Percentiles rank a stretch among this genome's conserved stretches.
Conservation (phyloP, 1,140 invertebrate species). For the Nasonia longicornis region DNA sequence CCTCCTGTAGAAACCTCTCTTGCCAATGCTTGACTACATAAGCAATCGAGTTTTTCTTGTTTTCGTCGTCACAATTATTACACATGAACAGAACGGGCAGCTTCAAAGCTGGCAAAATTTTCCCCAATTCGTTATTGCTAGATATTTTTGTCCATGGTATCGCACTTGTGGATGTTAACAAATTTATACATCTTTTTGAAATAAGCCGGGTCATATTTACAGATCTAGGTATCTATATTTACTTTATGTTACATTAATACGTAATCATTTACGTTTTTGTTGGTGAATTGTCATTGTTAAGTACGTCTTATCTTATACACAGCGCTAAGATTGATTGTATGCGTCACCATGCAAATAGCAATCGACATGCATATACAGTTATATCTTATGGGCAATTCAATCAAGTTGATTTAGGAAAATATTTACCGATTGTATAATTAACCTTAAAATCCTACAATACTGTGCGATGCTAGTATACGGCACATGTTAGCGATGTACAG, state of each 20-base stretch:
- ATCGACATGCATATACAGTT: no score
- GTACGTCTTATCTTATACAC: no score
- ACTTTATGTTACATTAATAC: background rate
- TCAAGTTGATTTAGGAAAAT: no score
- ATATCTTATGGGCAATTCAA: no score
- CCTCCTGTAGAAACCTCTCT: conserved; percentile 58
- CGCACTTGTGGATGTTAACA: background rate
- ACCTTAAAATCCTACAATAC: background rate
- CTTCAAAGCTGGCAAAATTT: background rate
- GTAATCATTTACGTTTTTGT: no score
- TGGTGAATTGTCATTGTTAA: no score
- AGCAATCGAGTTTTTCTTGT: background rate
- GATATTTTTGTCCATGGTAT: background rate
- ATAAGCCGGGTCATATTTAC: background rate
- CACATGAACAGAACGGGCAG: background rate
- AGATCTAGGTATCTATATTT: background rate
- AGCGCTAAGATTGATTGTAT: no score
- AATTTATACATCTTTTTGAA: background rate
- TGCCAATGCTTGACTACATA: conserved; percentile 50
- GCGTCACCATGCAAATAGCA: no score
- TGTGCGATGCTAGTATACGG: background rate
- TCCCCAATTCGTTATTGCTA: background rate
- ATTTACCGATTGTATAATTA: background rate
- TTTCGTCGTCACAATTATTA: background rate
- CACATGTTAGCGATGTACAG: no score